A percentile compares a stretch with the other conserved stretches of the same genome.
Evolutionary conservation across 2,888 invertebrate species (phyloP).

Genomic region (Mythimna ferrago): DNA sequence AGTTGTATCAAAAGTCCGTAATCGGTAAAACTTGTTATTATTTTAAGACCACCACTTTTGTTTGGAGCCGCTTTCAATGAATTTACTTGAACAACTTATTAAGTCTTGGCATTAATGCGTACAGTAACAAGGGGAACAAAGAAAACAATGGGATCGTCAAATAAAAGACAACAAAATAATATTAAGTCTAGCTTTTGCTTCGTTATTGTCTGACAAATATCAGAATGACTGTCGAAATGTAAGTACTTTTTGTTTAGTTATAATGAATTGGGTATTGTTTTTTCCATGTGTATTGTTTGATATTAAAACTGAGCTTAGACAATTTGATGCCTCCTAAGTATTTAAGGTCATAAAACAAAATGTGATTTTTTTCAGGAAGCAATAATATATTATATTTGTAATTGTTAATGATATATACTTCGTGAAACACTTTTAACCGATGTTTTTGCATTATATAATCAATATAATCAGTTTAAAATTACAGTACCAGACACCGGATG

Average conservation of each 20-base stretch:
- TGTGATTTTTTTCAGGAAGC: too few relatives aligned
- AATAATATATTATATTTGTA: too few relatives aligned
- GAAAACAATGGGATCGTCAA: constrained; percentile 57
- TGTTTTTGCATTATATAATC: too few relatives aligned
- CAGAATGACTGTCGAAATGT: constrained; percentile 60
- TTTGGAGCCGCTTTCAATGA: constrained; percentile 39
- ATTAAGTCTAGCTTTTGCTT: constrained; percentile 49
- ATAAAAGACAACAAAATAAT: constrained; percentile 61
- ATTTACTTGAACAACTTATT: constrained; percentile 58
- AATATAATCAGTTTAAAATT: too few relatives aligned
- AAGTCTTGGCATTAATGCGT: constrained; percentile 58
- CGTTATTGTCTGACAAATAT: constrained; percentile 58
- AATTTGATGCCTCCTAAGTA: neutral
- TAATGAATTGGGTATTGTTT: constrained; percentile 47
- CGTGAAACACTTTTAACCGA: too few relatives aligned
- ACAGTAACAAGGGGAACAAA: constrained; percentile 63
- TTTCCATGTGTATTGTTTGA: constrained; percentile 32
- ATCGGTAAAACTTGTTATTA: constrained; percentile 47
- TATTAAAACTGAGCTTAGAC: neutral
- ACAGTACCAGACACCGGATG: too few relatives aligned
- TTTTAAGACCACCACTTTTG: constrained; percentile 38
- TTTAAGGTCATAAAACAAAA: too few relatives aligned
- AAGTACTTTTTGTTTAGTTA: constrained; percentile 45
- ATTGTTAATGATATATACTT: too few relatives aligned
- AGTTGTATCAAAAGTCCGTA: constrained; percentile 28